A percentile compares a stretch with the other conserved stretches of the same genome.
Conservation (phyloP, 1,140 invertebrate genomes). For the Luehdorfia chinensis region DNA sequence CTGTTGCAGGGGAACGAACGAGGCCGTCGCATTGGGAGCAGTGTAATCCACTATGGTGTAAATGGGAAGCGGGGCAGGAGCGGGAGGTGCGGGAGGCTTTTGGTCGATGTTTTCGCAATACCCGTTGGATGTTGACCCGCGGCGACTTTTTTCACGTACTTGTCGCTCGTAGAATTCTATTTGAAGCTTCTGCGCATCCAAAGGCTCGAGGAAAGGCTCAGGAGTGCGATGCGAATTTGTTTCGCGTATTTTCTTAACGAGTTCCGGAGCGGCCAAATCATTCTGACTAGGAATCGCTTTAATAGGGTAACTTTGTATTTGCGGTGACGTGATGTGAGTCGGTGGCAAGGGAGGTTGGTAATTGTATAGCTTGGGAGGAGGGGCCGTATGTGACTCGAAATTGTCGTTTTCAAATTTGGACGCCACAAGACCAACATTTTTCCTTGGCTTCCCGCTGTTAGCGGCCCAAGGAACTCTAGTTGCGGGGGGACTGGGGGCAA, state of each 20-base stretch:
- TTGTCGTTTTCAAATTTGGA: constrained; percentile 71
- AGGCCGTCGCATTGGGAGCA: constrained; percentile 48
- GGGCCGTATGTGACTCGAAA: constrained; percentile 25
- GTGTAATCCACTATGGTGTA: constrained; percentile 71
- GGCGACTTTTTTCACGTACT: constrained; percentile 60
- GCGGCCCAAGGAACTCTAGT: constrained; percentile 51
- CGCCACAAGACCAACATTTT: constrained; percentile 56
- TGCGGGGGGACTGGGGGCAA: constrained; percentile 32
- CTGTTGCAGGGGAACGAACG: constrained; percentile 69
- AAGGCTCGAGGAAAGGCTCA: constrained; percentile 36
- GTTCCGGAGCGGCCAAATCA: constrained; percentile 61
- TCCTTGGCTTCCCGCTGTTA: constrained; percentile 47
- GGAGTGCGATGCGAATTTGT: constrained; percentile 30
- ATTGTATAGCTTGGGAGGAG: constrained; percentile 25
- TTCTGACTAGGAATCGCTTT: constrained; percentile 62
- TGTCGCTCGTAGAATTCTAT: constrained; percentile 75
- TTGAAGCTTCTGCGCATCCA: constrained; percentile 67
- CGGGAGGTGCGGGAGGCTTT: constrained; percentile 34
- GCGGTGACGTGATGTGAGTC: constrained; percentile 50
- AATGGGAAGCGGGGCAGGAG: constrained; percentile 25
- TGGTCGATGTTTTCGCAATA: constrained; percentile 32
- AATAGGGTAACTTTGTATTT: constrained; percentile 43
- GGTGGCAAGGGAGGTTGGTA: constrained; percentile 43
- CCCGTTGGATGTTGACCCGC: constrained; percentile 37
- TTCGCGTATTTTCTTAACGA: constrained; percentile 61